Conservation (phyloP, 2,888 invertebrate genomes). For the Ceriagrion tenellum region DNA sequence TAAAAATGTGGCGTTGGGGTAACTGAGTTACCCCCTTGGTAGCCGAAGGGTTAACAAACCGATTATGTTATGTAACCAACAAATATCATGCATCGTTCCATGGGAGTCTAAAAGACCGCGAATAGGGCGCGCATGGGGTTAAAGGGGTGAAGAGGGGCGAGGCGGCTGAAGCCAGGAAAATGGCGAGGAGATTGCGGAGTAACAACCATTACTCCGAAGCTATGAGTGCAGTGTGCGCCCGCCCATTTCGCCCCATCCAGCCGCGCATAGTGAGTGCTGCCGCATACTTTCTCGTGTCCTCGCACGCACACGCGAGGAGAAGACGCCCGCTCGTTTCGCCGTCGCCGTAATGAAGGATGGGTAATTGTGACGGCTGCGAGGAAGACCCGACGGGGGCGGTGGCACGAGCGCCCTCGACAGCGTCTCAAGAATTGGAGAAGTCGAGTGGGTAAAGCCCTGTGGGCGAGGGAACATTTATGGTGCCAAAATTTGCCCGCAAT, state of each 20-base stretch:
- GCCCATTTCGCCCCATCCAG: background rate
- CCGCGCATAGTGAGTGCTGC: too few species aligned
- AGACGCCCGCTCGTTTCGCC: background rate
- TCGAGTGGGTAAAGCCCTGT: too few species aligned
- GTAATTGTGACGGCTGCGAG: background rate
- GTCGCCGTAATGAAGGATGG: slow-evolving; percentile 25
- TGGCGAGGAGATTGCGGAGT: background rate
- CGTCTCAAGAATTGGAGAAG: background rate
- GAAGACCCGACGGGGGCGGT: background rate
- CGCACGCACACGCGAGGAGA: background rate
- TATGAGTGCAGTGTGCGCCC: background rate
- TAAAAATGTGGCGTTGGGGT: too few species aligned
- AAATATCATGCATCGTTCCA: too few species aligned
- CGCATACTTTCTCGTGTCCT: background rate
- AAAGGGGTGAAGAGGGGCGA: background rate
- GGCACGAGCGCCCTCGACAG: background rate
- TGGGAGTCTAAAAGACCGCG: background rate
- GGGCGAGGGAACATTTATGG: too few species aligned
- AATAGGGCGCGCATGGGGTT: background rate
- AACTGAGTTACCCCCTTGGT: too few species aligned
- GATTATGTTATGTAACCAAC: too few species aligned
- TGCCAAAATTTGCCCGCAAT: too few species aligned
- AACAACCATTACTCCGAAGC: background rate
- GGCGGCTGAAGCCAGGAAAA: background rate
- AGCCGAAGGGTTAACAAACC: too few species aligned